Percentiles rank a stretch among this genome's conserved stretches.
These are phyloP conservation scores for Araneus ventricosus DNA, from an alignment of 1,140 invertebrate genomes.

Conservation along the genomic window DNA sequence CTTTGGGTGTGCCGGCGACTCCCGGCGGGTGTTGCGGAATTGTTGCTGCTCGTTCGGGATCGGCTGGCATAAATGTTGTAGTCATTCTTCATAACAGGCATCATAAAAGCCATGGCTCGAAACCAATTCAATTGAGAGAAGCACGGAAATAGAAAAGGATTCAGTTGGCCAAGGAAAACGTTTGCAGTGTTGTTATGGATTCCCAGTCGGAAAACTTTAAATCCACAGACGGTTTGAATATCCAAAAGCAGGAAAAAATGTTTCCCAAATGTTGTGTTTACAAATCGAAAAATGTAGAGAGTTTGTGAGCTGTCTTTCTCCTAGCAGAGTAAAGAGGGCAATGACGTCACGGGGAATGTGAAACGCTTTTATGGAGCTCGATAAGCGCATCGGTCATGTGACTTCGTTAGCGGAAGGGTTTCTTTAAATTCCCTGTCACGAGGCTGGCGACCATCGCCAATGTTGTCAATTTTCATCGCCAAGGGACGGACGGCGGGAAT, in stretches of 20 bases:
- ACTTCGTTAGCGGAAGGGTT: constrained; percentile 28
- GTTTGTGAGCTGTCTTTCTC: background rate
- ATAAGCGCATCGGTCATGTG: constrained; percentile 39
- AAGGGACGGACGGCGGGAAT: background rate
- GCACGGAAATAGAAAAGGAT: background rate
- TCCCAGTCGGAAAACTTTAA: background rate
- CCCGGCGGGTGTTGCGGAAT: background rate
- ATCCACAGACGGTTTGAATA: background rate
- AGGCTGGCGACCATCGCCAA: background rate
- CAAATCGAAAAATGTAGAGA: background rate
- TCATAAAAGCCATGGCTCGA: constrained; percentile 91
- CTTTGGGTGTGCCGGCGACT: constrained; percentile 68
- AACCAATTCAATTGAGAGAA: background rate
- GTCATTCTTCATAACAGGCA: constrained; percentile 95
- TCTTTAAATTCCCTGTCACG: background rate
- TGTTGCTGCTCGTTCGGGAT: constrained; percentile 69
- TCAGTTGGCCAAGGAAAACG: background rate
- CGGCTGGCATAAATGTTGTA: constrained; percentile 88
- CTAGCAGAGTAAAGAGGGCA: background rate
- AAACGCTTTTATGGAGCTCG: background rate
- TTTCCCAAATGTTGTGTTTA: background rate
- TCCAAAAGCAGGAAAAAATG: background rate
- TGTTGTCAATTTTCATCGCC: background rate
- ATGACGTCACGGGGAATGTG: constrained; percentile 43
- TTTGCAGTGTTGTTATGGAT: background rate